Percentiles rank a stretch among this genome's conserved stretches.
Conservation (phyloP, 2,113 vertebrate genomes). For the Ictalurus punctatus region DNA sequence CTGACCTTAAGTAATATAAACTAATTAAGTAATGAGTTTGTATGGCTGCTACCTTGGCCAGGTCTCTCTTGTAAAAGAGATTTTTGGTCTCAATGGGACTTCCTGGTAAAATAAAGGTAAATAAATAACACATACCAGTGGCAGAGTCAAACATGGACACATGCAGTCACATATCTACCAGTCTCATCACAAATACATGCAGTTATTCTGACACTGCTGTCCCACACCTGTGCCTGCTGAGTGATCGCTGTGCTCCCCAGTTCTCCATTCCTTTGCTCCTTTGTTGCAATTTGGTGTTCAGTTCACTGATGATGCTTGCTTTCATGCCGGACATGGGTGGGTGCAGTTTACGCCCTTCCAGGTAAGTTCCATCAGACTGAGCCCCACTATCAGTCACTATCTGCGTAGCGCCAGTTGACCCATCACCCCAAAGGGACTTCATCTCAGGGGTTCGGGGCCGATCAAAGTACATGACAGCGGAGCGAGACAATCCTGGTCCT, state of each 20-base stretch:
- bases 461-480: conserved; percentile 73
- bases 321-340: conserved; percentile 82
- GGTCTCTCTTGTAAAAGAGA: too few relatives aligned
- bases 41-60: too few relatives aligned
- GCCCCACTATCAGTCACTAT: conserved; percentile 55
- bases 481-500: conserved; percentile 69
- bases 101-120: too few relatives aligned
- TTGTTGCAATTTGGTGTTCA: conserved; percentile 90
- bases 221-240: conserved; percentile 79
- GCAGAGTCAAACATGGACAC: not conserved
- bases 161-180: conserved; percentile 22
- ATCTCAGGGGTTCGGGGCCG: conserved; percentile 74
- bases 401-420: conserved; percentile 52
- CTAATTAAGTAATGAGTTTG: too few relatives aligned
- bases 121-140: not conserved
- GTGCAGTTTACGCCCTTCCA: conserved; percentile 75
- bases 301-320: conserved; percentile 88
- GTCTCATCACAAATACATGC: conserved; percentile 28
- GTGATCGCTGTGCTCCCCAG: conserved; percentile 72
- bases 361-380: conserved; percentile 55
- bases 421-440: conserved; percentile 73
- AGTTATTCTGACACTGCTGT: not conserved
- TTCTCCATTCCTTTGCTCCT: conserved; percentile 72
- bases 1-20: not conserved
- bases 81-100: too few relatives aligned